Conservation (phyloP, 2,797 vertebrate species). For the Toxotes lorentzi region DNA sequence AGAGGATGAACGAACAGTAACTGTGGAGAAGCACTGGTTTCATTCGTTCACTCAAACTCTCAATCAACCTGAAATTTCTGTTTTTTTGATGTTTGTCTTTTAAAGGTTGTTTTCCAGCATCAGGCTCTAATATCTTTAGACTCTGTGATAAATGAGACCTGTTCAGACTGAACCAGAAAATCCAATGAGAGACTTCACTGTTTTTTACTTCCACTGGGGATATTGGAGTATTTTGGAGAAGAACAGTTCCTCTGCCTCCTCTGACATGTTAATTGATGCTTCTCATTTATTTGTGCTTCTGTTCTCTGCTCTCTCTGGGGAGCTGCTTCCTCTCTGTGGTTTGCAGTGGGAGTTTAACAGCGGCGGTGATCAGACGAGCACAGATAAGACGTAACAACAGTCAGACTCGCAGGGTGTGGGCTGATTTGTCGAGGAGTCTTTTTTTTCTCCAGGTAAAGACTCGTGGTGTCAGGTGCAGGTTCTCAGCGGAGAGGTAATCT, state of each 20-base stretch:
- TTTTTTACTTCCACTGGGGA: conserved; percentile 44
- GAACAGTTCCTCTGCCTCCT: conserved; percentile 39
- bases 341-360: conserved; percentile 72
- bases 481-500: conserved; percentile 40
- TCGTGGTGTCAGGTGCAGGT: conserved; percentile 37
- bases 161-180: conserved; percentile 9
- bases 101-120: not conserved
- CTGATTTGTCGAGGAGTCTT: conserved; percentile 23
- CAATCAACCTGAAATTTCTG: no score
- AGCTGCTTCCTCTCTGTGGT: conserved; percentile 60
- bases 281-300: conserved; percentile 40
- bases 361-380: conserved; percentile 66
- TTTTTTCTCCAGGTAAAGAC: conserved; percentile 29
- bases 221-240: conserved; percentile 43
- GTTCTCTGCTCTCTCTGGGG: conserved; percentile 54
- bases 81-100: no score
- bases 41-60: no score
- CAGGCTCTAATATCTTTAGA: conserved; percentile 4
- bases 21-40: no score
- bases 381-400: conserved; percentile 56
- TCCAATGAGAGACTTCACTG: not conserved
- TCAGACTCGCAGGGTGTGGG: conserved; percentile 35
- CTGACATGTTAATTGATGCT: conserved; percentile 76
- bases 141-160: conserved; percentile 24
- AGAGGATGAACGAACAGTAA: no score